Conservation (phyloP, 2,113 vertebrate genomes). For the Promerops cafer region DNA sequence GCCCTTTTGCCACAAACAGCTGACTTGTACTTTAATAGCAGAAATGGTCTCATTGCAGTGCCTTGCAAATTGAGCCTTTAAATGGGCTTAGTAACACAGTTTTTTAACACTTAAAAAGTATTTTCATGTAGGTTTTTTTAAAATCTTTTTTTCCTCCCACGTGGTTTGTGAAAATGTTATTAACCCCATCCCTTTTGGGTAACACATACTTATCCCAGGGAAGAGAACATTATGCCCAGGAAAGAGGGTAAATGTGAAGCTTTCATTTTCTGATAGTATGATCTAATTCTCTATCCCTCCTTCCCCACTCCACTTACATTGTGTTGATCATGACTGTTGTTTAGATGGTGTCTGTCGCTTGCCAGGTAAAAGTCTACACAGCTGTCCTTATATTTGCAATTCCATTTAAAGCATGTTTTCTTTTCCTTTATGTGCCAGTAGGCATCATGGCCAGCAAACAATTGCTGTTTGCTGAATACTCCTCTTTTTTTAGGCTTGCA, state of each 20-base stretch:
- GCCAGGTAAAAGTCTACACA: neutral
- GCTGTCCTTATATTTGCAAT: neutral
- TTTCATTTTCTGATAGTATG: neutral
- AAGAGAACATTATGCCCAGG: neutral
- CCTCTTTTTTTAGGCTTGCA: conserved; percentile 77
- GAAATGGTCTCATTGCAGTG: neutral
- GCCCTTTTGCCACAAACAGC: neutral
- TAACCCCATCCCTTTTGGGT: neutral
- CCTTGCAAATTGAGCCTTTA: neutral
- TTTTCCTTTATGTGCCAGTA: neutral
- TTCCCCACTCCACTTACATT: neutral
- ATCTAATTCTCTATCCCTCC: neutral
- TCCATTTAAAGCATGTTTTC: neutral
- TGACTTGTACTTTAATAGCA: neutral
- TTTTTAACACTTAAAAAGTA: neutral
- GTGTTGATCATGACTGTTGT: neutral
- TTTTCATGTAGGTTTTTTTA: neutral
- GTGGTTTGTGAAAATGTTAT: neutral
- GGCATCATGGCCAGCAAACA: neutral
- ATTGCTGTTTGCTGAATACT: neutral
- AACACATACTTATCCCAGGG: neutral
- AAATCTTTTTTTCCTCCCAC: neutral
- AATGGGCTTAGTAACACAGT: neutral
- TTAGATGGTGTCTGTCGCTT: neutral
- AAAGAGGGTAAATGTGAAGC: neutral